Percentiles rank a stretch among this genome's conserved stretches.
These are phyloP conservation scores for Antheraea assamensis DNA, from an alignment of 2,888 invertebrate species.

Conservation along the genomic window DNA sequence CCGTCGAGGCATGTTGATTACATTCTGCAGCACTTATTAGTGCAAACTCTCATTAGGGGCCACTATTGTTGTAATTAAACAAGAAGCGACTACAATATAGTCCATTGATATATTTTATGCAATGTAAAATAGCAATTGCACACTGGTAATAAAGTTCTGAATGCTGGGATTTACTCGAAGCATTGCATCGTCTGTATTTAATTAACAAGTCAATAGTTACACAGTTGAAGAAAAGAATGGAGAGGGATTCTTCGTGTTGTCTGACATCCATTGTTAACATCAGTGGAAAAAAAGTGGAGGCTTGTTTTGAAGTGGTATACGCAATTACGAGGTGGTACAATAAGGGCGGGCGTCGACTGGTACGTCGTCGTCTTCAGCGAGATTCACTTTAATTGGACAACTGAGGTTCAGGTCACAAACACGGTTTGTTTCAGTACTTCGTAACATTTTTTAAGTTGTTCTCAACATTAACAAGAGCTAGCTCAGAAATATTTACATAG, in stretches of 20 bases:
- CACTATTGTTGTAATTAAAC: conserved; percentile 82
- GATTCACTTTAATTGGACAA: conserved; percentile 76
- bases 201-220: conserved; percentile 79
- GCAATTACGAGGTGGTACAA: conserved; percentile 70
- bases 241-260: conserved; percentile 71
- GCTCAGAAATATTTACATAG: conserved; percentile 65
- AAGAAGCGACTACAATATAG: conserved; percentile 69
- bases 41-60: conserved; percentile 81
- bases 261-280: conserved; percentile 77
- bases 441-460: conserved; percentile 79
- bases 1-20: conserved; percentile 80
- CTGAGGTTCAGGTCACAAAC: conserved; percentile 48
- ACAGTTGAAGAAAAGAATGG: conserved; percentile 59
- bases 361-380: conserved; percentile 43
- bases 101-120: conserved; percentile 40
- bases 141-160: conserved; percentile 43
- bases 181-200: conserved; percentile 73
- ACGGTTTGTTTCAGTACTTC: conserved; percentile 41
- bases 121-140: conserved; percentile 55
- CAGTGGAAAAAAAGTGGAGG: conserved; percentile 67
- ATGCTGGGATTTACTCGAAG: conserved; percentile 32
- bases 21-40: conserved; percentile 81
- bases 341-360: conserved; percentile 37
- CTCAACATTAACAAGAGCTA: conserved; percentile 67
- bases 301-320: conserved; percentile 77